Percentiles rank a stretch among this genome's conserved stretches.
Conservation (phyloP, 2,113 vertebrate genomes). For the Regulus satrapa region DNA sequence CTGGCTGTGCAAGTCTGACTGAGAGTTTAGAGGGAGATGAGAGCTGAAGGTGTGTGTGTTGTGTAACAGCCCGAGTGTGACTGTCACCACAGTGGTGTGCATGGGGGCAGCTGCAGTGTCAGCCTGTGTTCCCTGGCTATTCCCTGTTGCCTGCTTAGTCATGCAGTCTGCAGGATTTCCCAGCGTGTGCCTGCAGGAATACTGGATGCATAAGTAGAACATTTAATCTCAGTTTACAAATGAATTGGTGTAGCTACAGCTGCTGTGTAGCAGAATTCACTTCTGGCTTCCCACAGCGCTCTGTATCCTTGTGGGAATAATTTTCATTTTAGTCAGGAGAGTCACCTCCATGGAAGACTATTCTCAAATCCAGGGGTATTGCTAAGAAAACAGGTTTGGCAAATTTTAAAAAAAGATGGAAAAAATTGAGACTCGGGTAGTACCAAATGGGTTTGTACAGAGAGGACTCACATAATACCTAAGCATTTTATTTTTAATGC, state of each 20-base stretch:
- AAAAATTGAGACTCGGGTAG: neutral
- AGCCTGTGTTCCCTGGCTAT: neutral
- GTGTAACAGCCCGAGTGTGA: neutral
- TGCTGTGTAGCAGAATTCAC: neutral
- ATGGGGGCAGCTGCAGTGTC: neutral
- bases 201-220: neutral
- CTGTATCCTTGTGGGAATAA: neutral
- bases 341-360: accelerated
- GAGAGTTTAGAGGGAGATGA: neutral
- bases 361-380: neutral
- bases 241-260: neutral
- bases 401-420: neutral
- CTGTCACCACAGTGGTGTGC: neutral
- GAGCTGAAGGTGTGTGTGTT: neutral
- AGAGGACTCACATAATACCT: neutral
- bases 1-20: neutral
- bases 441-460: neutral
- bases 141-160: conserved; percentile 1
- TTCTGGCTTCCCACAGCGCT: accelerated
- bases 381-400: neutral
- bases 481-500: neutral
- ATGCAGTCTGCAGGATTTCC: neutral
- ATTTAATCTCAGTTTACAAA: neutral
- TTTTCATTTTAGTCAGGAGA: neutral
- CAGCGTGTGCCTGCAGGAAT: neutral